Evolutionary conservation across 2,888 invertebrate species (phyloP), one percentile per base, ranked within the genome.

Genomic region (Chironomus tentans): DNA sequence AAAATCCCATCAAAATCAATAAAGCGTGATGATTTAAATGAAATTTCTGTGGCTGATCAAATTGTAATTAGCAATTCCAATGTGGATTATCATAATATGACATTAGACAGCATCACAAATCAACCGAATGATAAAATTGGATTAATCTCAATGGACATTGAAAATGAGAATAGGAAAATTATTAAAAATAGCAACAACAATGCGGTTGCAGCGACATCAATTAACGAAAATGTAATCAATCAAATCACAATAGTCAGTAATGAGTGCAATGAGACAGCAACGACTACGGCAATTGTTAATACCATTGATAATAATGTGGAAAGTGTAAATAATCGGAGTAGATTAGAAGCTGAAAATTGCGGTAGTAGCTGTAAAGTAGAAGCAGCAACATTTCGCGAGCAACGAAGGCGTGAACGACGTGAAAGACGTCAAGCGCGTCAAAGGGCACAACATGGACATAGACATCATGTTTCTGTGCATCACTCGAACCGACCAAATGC

Each of bases 51-150:
- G 24, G 71, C 38, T 15, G 56, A 38, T 38, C 38, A 38, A 38
- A 38, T 38, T 38, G 38, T 38, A 38, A 38, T 38, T 38, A 38
- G 38, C 38, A 68, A 24, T 28, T 65, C 65, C 18, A 28, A 10
- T 56, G 71, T 71, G 71, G 71, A 71, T 71, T 71, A 71, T 46
- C 56, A 50, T n/a, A 71, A 71, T 56, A 56, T 61, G 71, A 18
- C 50, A 47, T 47, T 71, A 50, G 71, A 28, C 46, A 70, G 70
- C 70, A 28, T 56, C 15, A 61, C 50, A 7, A 71, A 28, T 50
- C 71, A 24, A 15, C 38, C 38, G 38, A 38, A 38, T 18, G 70
- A 70, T 70, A 46, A 48, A 21, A 15, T 24, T 10, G 71, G 71
- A 28, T 71, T 71, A 71, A 71, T 71, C 6, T 22, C 18, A 71